These are phyloP conservation scores for Drosophila malerkotliana DNA, from an alignment of 1,140 invertebrate genomes.

Conservation along the genomic window DNA sequence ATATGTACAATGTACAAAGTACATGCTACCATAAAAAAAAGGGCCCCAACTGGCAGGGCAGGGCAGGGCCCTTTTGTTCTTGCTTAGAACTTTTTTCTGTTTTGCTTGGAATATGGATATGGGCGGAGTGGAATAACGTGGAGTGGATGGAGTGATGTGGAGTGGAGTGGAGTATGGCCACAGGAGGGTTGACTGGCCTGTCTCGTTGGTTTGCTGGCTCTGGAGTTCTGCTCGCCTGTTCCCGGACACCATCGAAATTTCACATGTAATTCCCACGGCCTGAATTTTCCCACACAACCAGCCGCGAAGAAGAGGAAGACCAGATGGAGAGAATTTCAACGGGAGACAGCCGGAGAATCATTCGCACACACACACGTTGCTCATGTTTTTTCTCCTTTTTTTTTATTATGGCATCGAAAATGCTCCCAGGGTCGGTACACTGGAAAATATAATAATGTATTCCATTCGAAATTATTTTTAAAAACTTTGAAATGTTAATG, in stretches of 20 bases:
- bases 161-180: neutral
- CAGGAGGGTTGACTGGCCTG: constrained; percentile 39
- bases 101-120: constrained; percentile 1
- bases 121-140: constrained; percentile 10
- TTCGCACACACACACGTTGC: constrained; percentile 27
- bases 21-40: constrained; percentile 6
- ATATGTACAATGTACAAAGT: neutral
- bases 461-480: no score
- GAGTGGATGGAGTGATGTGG: constrained; percentile 1
- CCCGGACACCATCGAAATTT: constrained; percentile 82
- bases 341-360: constrained; percentile 42
- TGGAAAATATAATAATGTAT: constrained; percentile 11
- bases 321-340: constrained; percentile 68
- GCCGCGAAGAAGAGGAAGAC: constrained; percentile 58
- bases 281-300: constrained; percentile 82
- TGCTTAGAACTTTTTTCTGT: constrained; percentile 41
- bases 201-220: constrained; percentile 26
- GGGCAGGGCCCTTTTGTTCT: constrained; percentile 17
- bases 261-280: constrained; percentile 84
- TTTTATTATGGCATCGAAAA: constrained; percentile 61
- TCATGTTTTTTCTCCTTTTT: constrained; percentile 28
- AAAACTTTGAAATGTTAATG: no score
- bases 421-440: constrained; percentile 70
- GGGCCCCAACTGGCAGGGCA: neutral
- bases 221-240: constrained; percentile 77